Evolutionary conservation across 2,888 invertebrate genomes (phyloP).

Genomic region (Abrostola tripartita): DNA sequence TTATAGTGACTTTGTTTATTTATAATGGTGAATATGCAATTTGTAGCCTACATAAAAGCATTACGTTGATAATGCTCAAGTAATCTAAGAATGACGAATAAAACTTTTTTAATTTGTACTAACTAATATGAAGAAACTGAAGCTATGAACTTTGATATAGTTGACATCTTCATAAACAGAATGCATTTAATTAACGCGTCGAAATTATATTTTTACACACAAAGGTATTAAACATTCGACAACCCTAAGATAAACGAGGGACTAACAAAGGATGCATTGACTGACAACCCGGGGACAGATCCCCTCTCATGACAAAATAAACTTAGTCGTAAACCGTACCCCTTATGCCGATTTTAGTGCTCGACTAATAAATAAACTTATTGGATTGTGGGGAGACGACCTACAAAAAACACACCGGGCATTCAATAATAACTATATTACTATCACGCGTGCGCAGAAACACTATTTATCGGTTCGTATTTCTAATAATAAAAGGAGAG

Average conservation of each 20-base stretch:
- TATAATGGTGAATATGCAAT: not conserved
- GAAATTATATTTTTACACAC: conserved; percentile 23
- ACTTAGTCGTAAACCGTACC: conserved; percentile 80
- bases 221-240: conserved; percentile 60
- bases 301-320: conserved; percentile 77
- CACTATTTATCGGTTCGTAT: conserved; percentile 71
- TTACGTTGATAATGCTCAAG: too few relatives aligned
- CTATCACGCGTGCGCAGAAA: conserved; percentile 72
- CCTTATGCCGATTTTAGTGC: conserved; percentile 79
- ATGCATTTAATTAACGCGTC: conserved; percentile 11
- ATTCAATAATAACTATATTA: conserved; percentile 80
- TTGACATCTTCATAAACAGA: too few relatives aligned
- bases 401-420: conserved; percentile 61
- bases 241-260: conserved; percentile 64
- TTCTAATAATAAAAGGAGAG: conserved; percentile 73
- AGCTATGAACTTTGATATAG: too few relatives aligned
- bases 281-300: conserved; percentile 72
- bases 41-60: too few relatives aligned
- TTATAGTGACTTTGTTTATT: not conserved
- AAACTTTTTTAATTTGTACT: too few relatives aligned
- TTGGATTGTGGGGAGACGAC: conserved; percentile 73
- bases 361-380: conserved; percentile 84
- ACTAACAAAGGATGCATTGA: conserved; percentile 76
- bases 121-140: too few relatives aligned
- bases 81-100: too few relatives aligned